Base-by-base conservation (phyloP, 2,888 invertebrate species). In the Saturnia pavonia region DNA sequence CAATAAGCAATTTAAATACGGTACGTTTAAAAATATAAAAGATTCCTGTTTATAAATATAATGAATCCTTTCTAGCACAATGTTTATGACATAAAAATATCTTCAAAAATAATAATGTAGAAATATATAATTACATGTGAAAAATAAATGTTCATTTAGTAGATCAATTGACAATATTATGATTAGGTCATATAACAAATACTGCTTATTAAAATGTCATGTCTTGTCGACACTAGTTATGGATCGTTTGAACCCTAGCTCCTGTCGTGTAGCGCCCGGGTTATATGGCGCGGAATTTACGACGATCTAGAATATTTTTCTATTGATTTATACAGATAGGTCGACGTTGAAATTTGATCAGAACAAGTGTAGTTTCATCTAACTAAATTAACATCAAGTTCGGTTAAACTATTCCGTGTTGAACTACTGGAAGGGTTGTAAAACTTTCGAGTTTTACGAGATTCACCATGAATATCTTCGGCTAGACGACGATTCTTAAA, bases 251-350 rank as follows among this genome's bases (percentile, higher is more conserved):
- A 19, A 65, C 65, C 65, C 65, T 65, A 65, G 65, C n/a, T 8
- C 2, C 65, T 8, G 65, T 11, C 65, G 19, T 40, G 34, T 71
- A 72, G 75, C 71, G 73, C 75, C 75, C 66, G 82, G 80, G 74
- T 83, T 85, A 85, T 80, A 89, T 88, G 87, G 74, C 75, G 82
- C 83, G 80, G 83, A 80, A 82, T 82, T 77, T 75, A 74, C 72
- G 70, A 67, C 73, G 72, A 22, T 60, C 71, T 34, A 69, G 68
- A 60, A 71, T 71, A 69, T 71, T 70, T 70, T 67, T 69, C 70
- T 68, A 69, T 67, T 57, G 71, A 68, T 71, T 70, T 68, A 54
- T 27, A 45, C 42, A 65, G 70, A 72, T 67, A 45, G 70, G 69
- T 34, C 54, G 48, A 48, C 34, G 66, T 42, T 25, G 69, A 65